phyloP scores from a whole-genome alignment of 2,113 vertebrate genomes.

The Calyptomena viridis region DNA sequence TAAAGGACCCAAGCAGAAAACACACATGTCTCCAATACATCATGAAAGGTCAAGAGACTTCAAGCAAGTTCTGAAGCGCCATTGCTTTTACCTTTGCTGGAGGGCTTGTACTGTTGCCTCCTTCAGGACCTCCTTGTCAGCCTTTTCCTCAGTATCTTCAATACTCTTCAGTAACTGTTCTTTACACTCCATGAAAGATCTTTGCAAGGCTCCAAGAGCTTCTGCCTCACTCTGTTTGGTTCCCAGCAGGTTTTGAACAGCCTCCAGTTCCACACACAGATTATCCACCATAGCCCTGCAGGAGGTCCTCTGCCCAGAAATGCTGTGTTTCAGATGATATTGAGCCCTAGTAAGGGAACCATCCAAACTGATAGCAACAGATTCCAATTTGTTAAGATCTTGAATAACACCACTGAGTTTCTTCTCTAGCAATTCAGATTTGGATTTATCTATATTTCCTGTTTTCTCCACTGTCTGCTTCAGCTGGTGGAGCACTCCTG shows the following conservation, averaged over 20 bases:
- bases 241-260: conserved; percentile 86
- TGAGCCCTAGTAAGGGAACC: conserved; percentile 86
- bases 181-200: conserved; percentile 82
- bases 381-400: conserved; percentile 79
- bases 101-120: conserved; percentile 84
- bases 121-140: conserved; percentile 74
- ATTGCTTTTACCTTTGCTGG: conserved; percentile 84
- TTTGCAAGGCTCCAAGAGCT: conserved; percentile 78
- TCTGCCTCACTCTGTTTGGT: conserved; percentile 93
- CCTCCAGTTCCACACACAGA: conserved; percentile 79
- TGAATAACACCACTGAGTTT: conserved; percentile 72
- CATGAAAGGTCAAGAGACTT: not conserved
- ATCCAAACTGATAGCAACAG: conserved; percentile 81
- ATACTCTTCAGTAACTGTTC: conserved; percentile 86
- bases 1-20: not conserved
- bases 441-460: conserved; percentile 81
- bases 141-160: conserved; percentile 84
- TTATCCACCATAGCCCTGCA: conserved; percentile 82
- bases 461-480: conserved; percentile 81
- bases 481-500: conserved; percentile 69
- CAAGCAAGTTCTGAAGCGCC: not conserved
- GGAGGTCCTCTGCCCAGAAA: conserved; percentile 80
- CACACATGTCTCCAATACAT: not conserved
- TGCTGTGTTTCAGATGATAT: conserved; percentile 76
- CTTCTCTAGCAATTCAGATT: conserved; percentile 78